Conservation (phyloP, 1,140 invertebrate species). For the Penaeus indicus region DNA sequence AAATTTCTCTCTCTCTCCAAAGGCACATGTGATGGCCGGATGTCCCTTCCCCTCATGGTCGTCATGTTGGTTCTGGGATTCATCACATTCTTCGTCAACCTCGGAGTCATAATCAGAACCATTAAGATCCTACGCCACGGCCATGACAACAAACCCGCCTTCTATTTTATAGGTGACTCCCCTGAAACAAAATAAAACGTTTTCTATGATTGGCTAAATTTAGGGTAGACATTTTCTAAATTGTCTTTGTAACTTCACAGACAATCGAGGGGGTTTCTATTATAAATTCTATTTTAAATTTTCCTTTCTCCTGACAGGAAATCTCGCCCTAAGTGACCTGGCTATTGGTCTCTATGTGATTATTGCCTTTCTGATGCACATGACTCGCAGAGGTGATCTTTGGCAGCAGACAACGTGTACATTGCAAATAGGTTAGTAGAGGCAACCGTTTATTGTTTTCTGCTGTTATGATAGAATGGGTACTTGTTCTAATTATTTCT, state of each 20-base stretch:
- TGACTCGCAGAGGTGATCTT: slow-evolving; percentile 43
- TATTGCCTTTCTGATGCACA: slow-evolving; percentile 54
- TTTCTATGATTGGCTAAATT: not conserved
- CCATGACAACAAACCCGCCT: slow-evolving; percentile 42
- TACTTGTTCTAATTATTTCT: not conserved
- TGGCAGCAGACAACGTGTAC: slow-evolving; percentile 42
- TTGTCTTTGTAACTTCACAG: too few species aligned
- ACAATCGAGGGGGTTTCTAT: too few species aligned
- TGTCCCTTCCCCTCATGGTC: slow-evolving; percentile 50
- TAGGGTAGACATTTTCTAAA: not conserved
- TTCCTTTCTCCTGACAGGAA: slow-evolving; percentile 16
- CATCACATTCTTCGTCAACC: slow-evolving; percentile 47
- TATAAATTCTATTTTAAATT: too few species aligned
- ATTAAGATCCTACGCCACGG: slow-evolving; percentile 35
- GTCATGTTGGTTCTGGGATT: slow-evolving; percentile 53
- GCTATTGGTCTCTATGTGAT: slow-evolving; percentile 46
- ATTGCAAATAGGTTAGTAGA: slow-evolving; percentile 51
- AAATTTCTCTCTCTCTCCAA: not conserved
- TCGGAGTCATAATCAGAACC: slow-evolving; percentile 52
- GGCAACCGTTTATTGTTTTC: not conserved
- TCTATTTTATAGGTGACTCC: slow-evolving; percentile 50
- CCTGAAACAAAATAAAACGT: slow-evolving; percentile 3
- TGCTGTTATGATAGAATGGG: not conserved
- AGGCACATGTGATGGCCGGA: slow-evolving; percentile 43
- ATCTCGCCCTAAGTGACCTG: slow-evolving; percentile 52